phyloP scores from a whole-genome alignment of 1,140 invertebrate genomes.

The Drosophila yakuba region DNA sequence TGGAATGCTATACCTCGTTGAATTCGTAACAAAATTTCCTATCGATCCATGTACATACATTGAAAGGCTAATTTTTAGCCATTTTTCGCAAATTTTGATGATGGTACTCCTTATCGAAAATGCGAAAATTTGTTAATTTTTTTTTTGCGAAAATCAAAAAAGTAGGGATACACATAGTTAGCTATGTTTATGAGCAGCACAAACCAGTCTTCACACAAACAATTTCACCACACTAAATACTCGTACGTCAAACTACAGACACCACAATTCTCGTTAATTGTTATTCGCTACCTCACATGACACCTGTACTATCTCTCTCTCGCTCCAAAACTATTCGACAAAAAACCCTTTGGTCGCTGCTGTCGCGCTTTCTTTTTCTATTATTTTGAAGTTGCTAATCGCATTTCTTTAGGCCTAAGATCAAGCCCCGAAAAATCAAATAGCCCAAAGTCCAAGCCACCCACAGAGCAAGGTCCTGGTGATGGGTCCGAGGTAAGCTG shows the following conservation, averaged over 20 bases:
- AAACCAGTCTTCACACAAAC: conserved; percentile 1
- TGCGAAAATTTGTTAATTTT: too few species aligned
- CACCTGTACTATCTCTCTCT: conserved; percentile 35
- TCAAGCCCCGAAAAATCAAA: neutral
- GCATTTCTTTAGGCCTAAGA: conserved; percentile 29
- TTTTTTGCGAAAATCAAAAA: too few species aligned
- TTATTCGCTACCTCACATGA: neutral
- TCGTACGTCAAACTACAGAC: conserved; percentile 2
- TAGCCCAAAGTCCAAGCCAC: neutral
- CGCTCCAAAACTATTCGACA: conserved; percentile 36
- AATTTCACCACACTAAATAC: neutral
- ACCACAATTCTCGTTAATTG: conserved; percentile 7
- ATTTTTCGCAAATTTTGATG: too few species aligned
- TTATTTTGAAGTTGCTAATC: conserved; percentile 44
- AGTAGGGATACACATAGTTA: too few species aligned
- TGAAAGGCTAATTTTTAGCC: too few species aligned
- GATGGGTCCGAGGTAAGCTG: conserved; percentile 41
- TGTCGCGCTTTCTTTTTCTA: conserved; percentile 49
- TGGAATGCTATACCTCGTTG: too few species aligned
- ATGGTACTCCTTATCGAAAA: too few species aligned
- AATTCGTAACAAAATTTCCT: too few species aligned
- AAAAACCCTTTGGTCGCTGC: conserved; percentile 27
- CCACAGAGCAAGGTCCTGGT: conserved; percentile 40
- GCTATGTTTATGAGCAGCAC: neutral
- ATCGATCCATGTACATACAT: too few species aligned